phyloP scores from a whole-genome alignment of 1,140 invertebrate species.

The Tetramorium alpestre region DNA sequence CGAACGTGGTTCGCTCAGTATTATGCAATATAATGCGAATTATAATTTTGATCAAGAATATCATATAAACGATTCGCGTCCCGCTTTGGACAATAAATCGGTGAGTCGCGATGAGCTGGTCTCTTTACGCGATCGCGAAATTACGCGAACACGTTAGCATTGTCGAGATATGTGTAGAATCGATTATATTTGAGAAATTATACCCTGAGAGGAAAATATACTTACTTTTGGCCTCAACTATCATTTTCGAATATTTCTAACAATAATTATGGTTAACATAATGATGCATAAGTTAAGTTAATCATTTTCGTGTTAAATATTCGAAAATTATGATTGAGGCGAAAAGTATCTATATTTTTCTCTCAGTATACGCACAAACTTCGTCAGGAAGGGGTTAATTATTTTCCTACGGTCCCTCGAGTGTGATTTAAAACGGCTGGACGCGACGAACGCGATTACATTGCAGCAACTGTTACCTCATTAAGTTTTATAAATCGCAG shows the following conservation, averaged over 20 bases:
- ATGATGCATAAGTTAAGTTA: too few species aligned
- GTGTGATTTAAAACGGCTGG: background rate
- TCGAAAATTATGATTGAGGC: background rate
- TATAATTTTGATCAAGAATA: background rate
- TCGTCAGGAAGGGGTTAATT: background rate
- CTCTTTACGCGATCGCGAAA: background rate
- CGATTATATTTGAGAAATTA: too few species aligned
- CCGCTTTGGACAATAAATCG: background rate
- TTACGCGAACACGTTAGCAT: background rate
- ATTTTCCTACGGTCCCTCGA: background rate
- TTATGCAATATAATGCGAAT: background rate
- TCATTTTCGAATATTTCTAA: too few species aligned
- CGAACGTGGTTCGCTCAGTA: background rate
- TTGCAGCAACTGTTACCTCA: constrained; percentile 49
- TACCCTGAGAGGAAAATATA: too few species aligned
- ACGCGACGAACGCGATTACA: constrained; percentile 24
- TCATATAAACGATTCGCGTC: background rate
- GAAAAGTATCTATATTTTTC: too few species aligned
- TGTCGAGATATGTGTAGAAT: background rate
- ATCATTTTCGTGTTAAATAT: too few species aligned
- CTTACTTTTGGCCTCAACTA: too few species aligned
- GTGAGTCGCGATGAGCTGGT: background rate
- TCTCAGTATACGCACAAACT: background rate
- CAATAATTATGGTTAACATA: too few species aligned
- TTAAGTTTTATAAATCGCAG: constrained; percentile 47